Conservation (phyloP, 2,113 vertebrate genomes). For the Alethe diademata region DNA sequence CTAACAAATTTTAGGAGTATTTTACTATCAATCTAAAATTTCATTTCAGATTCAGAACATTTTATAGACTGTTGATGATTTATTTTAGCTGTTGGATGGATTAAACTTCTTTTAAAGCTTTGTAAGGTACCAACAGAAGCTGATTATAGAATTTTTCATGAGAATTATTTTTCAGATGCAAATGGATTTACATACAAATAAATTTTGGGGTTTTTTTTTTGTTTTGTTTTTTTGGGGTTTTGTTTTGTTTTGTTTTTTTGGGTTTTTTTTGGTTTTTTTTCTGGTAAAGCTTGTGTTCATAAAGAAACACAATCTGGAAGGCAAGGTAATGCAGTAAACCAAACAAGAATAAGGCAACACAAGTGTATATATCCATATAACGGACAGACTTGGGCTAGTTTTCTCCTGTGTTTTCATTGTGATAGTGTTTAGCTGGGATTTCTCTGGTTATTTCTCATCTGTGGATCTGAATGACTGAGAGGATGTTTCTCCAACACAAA, state of each 20-base stretch:
- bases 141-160: background rate
- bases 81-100: background rate
- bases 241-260: background rate
- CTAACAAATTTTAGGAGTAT: background rate
- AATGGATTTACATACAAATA: background rate
- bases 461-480: background rate
- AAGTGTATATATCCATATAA: background rate
- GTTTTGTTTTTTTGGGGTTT: too few relatives aligned
- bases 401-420: background rate
- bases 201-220: too few relatives aligned
- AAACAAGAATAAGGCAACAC: background rate
- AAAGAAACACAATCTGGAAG: background rate
- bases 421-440: background rate
- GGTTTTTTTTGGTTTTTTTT: background rate
- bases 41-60: background rate
- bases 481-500: background rate
- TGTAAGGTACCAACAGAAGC: background rate
- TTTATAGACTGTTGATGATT: background rate
- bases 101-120: background rate
- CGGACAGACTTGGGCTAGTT: background rate
- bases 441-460: background rate
- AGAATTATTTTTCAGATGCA: background rate
- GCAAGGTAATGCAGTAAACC: background rate
- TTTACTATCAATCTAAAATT: background rate
- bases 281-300: background rate